Percentiles rank a stretch among this genome's conserved stretches.
These are phyloP conservation scores for Argentina silus DNA, from an alignment of 2,797 vertebrate species.

Conservation along the genomic window DNA sequence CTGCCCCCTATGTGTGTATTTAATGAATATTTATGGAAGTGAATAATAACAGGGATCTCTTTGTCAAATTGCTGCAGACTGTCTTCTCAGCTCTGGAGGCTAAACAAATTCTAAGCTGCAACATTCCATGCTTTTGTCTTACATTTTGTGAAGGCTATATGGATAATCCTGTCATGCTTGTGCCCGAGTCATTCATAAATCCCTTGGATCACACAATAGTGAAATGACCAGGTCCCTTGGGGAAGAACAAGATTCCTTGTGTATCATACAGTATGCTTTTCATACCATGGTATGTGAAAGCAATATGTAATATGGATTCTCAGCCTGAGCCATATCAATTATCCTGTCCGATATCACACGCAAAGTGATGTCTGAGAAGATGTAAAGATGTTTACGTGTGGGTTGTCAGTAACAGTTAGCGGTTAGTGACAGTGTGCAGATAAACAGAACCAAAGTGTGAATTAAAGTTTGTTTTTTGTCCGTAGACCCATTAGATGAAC, in stretches of 20 bases:
- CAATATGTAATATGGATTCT: not conserved
- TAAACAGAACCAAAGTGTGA: too few relatives aligned
- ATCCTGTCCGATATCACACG: too few relatives aligned
- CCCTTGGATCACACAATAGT: conserved; percentile 31
- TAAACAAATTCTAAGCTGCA: conserved; percentile 27
- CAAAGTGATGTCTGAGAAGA: too few relatives aligned
- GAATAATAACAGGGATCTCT: conserved; percentile 61
- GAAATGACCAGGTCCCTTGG: conserved; percentile 39
- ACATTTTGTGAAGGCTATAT: conserved; percentile 21
- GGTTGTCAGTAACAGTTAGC: too few relatives aligned
- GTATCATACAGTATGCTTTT: conserved; percentile 11
- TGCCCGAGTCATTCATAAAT: conserved; percentile 35
- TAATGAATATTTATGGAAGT: conserved; percentile 70
- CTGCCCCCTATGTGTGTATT: conserved; percentile 43
- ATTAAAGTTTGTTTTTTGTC: too few relatives aligned
- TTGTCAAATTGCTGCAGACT: conserved; percentile 50
- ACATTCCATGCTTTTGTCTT: conserved; percentile 31
- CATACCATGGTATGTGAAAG: not conserved
- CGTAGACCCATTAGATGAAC: too few relatives aligned
- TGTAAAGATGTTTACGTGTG: too few relatives aligned
- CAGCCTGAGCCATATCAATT: too few relatives aligned
- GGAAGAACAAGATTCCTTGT: conserved; percentile 7
- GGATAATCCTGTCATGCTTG: conserved; percentile 33
- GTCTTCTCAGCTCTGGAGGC: conserved; percentile 19
- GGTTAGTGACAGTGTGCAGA: too few relatives aligned